Conservation (phyloP, 2,888 invertebrate genomes). For the Leptura quadrifasciata region DNA sequence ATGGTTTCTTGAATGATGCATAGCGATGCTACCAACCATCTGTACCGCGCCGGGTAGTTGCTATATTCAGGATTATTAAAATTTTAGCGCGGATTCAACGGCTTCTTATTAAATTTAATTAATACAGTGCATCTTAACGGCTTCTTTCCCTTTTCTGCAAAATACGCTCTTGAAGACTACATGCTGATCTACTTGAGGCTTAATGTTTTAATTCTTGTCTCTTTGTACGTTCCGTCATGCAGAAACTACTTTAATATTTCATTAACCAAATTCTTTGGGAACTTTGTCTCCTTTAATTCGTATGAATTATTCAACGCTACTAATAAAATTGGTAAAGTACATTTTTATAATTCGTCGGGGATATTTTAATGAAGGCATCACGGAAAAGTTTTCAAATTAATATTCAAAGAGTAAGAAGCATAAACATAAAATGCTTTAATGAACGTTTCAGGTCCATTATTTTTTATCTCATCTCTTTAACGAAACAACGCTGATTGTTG, state of each 20-base stretch:
- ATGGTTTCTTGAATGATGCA: constrained; percentile 67
- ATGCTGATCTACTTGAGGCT: constrained; percentile 52
- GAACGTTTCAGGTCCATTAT: constrained; percentile 27
- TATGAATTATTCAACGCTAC: constrained; percentile 62
- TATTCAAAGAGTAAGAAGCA: constrained; percentile 43
- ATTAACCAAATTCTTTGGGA: constrained; percentile 63
- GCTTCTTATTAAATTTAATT: constrained; percentile 61
- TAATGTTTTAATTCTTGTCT: constrained; percentile 61
- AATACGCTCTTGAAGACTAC: constrained; percentile 33
- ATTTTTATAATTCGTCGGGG: constrained; percentile 59
- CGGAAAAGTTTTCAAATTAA: constrained; percentile 37
- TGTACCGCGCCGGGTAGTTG: constrained; percentile 46
- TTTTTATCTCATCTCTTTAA: constrained; percentile 39
- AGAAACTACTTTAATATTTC: constrained; percentile 63
- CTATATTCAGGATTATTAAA: constrained; percentile 65
- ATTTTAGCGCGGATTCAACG: constrained; percentile 61
- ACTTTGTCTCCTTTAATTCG: constrained; percentile 60
- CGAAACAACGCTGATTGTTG: constrained; percentile 32
- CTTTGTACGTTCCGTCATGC: constrained; percentile 54
- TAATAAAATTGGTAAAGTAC: constrained; percentile 57
- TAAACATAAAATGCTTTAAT: constrained; percentile 39
- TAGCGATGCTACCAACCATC: constrained; percentile 54
- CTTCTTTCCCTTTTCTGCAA: constrained; percentile 42
- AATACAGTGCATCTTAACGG: constrained; percentile 54
- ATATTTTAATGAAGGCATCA: constrained; percentile 54